Percentiles rank a stretch among this genome's conserved stretches.
These are phyloP conservation scores for mouse (Mus musculus) DNA, from an alignment of 2,113 vertebrate species.

Conservation along the genomic window GRCm39 chr9:7946001-7946500, in stretches of 20 bases:
- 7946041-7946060: constrained; percentile 22
- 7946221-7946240: background rate
- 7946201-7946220: background rate
- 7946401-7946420: too few species aligned
- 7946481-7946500: background rate
- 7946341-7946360: too few species aligned
- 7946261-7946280: too few species aligned
- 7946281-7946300: too few species aligned
- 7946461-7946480: background rate
- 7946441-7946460: background rate
- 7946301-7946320: too few species aligned
- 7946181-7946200: background rate
- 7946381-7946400: too few species aligned
- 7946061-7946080: background rate
- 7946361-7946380: too few species aligned
- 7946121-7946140: background rate
- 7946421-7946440: too few species aligned
- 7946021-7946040: constrained; percentile 22
- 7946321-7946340: too few species aligned
- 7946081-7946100: constrained; percentile 35
- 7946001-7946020: background rate
- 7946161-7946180: constrained; percentile 25
- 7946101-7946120: constrained; percentile 33
- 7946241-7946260: background rate
- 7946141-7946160: constrained; percentile 19